Evolutionary conservation across 2,797 vertebrate species (phyloP).

Genomic region (Lepilemur septentrionalis): DNA sequence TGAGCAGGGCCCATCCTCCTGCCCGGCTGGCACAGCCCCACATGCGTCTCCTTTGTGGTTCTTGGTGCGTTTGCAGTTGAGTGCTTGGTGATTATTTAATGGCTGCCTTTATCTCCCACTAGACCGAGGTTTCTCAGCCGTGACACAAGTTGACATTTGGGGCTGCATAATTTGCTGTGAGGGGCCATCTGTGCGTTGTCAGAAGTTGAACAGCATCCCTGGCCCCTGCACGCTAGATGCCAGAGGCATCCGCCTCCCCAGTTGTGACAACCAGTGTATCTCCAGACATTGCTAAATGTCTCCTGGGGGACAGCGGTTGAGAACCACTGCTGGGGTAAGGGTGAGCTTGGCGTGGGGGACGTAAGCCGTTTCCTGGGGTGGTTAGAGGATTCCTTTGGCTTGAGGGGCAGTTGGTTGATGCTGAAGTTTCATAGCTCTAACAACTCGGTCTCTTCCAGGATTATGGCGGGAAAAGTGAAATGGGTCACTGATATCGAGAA

Average conservation of each 20-base stretch:
- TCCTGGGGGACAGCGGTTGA: neutral
- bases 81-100: fast-evolving
- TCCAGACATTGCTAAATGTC: neutral
- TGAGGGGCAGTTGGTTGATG: fast-evolving
- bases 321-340: fast-evolving
- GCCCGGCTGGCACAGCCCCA: neutral
- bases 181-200: fast-evolving
- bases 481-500: constrained; percentile 99
- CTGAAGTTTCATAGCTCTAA: neutral
- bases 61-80: fast-evolving
- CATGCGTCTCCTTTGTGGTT: neutral
- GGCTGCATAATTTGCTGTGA: neutral
- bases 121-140: neutral
- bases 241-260: neutral
- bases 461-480: constrained; percentile 96
- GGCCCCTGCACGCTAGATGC: neutral
- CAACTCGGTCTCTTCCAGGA: constrained; percentile 56
- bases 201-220: neutral
- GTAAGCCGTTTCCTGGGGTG: fast-evolving
- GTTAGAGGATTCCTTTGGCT: neutral
- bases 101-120: neutral
- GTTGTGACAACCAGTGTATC: neutral
- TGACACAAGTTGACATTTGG: neutral
- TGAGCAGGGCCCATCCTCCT: neutral
- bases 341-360: fast-evolving